Conservation (phyloP, 2,888 invertebrate genomes). For the Elegia similella region DNA sequence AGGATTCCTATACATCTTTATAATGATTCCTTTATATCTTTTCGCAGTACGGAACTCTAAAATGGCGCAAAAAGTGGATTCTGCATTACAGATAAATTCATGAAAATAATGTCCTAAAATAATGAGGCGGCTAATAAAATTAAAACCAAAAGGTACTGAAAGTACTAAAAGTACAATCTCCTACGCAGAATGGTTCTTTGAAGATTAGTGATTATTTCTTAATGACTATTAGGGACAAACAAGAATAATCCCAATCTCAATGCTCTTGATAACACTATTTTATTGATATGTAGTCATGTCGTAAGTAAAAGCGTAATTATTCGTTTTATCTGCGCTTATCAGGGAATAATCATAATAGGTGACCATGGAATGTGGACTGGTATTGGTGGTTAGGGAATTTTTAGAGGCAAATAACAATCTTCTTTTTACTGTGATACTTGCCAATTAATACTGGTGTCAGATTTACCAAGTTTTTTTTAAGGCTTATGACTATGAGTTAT, state of each 20-base stretch:
- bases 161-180: background rate
- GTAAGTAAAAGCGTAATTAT: slow-evolving; percentile 3
- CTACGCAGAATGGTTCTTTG: background rate
- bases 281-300: slow-evolving; percentile 2
- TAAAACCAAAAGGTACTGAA: too few species aligned
- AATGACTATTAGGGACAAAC: background rate
- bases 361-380: slow-evolving; percentile 1
- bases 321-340: slow-evolving; percentile 8
- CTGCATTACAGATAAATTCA: too few species aligned
- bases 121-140: too few species aligned
- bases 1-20: too few species aligned
- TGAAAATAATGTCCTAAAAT: too few species aligned
- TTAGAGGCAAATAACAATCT: background rate
- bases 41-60: too few species aligned
- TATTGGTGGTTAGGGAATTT: background rate
- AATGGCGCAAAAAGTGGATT: background rate
- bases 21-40: too few species aligned
- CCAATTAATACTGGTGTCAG: background rate
- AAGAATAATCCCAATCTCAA: background rate
- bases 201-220: background rate
- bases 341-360: slow-evolving; percentile 1
- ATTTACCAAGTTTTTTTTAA: too few species aligned
- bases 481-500: too few species aligned
- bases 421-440: too few species aligned
- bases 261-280: slow-evolving; percentile 9